Evolutionary conservation across 1,140 invertebrate species (phyloP), one percentile per base, ranked within the genome.

Genomic region (Dryas iulia): DNA sequence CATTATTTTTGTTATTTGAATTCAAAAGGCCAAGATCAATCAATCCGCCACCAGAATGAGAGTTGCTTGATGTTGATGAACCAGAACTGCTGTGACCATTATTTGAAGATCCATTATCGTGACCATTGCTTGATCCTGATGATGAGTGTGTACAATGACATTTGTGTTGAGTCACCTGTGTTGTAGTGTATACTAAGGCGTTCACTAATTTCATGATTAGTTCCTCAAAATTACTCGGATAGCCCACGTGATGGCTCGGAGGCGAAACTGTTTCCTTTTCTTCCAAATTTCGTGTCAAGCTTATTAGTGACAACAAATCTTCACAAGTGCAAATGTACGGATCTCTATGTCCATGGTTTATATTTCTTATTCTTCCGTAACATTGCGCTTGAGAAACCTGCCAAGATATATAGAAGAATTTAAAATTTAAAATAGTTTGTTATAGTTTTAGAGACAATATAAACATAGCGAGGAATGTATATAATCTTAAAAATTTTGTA

Each of bases 131-230:
- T 12, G 8, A 39, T 18, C 7, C 14, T 30, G 60, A 30, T 23
- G 39, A 12, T 0, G 58, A 31, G 57, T 63, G 35, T 18, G 62
- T 39, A 18, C 71, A 64, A 12, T 61, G 30, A 62, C 69, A 59
- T 28, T 25, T 26, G 59, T 62, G 59, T 47, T 68, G 53, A 3
- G 58, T 30, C 6, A 35, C 56, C 14, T 75, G 72, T 2, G 79
- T 82, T 12, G 81, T 72, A 0, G 81, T 77, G 14, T 77, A 78
- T 5, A 89, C 74, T 25, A 89, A 59, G 4, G 85, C 86, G n/a
- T 89, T 87, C 8, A 87, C 73, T 18, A 89, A 63, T 63, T 86
- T 85, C 60, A 77, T 72, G 8, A 89, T 86, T 23, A 89, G 79
- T 28, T 86, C 84, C 66, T 84, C 81, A 23, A 63, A 54, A 7